Conservation (phyloP, 2,888 invertebrate genomes). For the Thysanoteuthis rhombus region DNA sequence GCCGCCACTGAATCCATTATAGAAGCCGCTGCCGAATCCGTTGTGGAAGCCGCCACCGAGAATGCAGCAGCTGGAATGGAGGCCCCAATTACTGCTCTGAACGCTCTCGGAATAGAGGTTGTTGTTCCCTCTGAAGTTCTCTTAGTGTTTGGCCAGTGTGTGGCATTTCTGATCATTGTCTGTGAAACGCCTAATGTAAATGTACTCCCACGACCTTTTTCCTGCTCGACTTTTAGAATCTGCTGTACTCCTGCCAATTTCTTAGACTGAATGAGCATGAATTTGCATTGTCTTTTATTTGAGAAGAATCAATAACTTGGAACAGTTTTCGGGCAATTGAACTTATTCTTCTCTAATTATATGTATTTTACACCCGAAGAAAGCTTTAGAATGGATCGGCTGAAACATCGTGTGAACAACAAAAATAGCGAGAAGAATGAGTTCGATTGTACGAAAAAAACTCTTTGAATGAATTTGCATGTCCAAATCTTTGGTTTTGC, state of each 20-base stretch:
- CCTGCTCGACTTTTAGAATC: background rate
- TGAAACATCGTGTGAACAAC: too few relatives aligned
- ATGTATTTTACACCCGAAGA: too few relatives aligned
- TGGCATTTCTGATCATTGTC: background rate
- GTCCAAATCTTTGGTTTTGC: background rate
- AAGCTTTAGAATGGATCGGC: too few relatives aligned
- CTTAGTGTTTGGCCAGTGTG: background rate
- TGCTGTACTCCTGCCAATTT: background rate
- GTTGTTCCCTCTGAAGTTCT: background rate
- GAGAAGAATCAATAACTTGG: too few relatives aligned
- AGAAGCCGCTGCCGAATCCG: background rate
- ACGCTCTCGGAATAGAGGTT: slow-evolving; percentile 15
- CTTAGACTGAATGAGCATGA: background rate
- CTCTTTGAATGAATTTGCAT: too few relatives aligned
- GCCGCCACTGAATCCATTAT: background rate
- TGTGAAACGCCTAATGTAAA: background rate
- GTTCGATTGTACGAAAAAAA: too few relatives aligned
- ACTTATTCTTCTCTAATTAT: too few relatives aligned
- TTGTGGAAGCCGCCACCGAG: background rate
- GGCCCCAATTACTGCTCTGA: background rate
- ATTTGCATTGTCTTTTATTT: too few relatives aligned
- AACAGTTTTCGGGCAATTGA: too few relatives aligned
- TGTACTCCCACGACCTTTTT: background rate
- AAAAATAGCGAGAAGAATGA: too few relatives aligned
- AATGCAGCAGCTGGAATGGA: background rate